Percentiles rank a stretch among this genome's conserved stretches.
These are phyloP conservation scores for Gulo gulo DNA, from an alignment of 2,113 vertebrate species.

Conservation along the genomic window DNA sequence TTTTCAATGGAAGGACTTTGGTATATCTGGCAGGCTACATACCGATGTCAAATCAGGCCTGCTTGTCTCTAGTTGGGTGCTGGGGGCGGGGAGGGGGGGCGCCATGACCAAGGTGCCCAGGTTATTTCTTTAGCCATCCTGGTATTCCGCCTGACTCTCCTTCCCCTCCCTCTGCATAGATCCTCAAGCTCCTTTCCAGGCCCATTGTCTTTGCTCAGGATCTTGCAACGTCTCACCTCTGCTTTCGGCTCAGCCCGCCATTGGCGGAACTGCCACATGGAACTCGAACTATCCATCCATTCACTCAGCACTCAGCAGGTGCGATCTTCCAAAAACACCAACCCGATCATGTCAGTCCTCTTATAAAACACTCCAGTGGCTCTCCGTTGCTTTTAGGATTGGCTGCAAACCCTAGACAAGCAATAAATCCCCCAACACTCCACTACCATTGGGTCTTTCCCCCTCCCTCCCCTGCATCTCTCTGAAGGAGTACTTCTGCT, in stretches of 20 bases:
- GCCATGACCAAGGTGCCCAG: not conserved
- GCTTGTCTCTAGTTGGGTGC: not conserved
- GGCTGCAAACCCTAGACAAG: not conserved
- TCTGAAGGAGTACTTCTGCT: not conserved
- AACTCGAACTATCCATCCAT: not conserved
- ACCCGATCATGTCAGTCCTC: not conserved
- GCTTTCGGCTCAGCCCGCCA: not conserved
- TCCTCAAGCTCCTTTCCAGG: too few species aligned
- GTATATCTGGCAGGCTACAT: not conserved
- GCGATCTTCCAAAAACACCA: not conserved
- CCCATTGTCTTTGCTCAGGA: not conserved
- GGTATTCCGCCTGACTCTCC: not conserved
- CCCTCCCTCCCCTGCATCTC: not conserved
- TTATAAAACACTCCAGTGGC: not conserved
- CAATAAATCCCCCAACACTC: not conserved
- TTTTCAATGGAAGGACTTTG: not conserved
- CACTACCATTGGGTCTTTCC: not conserved
- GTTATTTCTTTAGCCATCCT: not conserved
- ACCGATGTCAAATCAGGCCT: not conserved
- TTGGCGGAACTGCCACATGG: not conserved
- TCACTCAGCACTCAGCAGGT: not conserved
- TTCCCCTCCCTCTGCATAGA: not conserved
- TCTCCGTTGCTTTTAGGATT: not conserved
- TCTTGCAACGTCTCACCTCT: not conserved
- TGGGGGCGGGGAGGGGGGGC: not conserved